These are phyloP conservation scores for Oligia strigilis DNA, from an alignment of 2,888 invertebrate species.

Conservation along the genomic window DNA sequence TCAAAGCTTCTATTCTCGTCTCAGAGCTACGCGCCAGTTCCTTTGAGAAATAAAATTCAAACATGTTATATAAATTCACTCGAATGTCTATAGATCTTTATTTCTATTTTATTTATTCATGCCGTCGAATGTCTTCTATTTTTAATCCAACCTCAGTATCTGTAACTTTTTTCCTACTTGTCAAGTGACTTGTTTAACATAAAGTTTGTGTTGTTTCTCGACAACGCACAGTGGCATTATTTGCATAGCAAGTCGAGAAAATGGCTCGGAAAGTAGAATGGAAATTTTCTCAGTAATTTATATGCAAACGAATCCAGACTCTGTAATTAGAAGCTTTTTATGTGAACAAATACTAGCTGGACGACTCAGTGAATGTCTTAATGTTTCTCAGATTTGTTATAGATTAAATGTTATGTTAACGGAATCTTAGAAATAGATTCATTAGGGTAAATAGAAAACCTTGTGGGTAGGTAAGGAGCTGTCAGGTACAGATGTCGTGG, in stretches of 20 bases:
- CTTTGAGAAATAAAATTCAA: slow-evolving; percentile 40
- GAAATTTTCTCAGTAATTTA: slow-evolving; percentile 83
- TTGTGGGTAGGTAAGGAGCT: slow-evolving; percentile 27
- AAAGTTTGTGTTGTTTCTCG: slow-evolving; percentile 77
- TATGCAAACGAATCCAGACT: slow-evolving; percentile 86
- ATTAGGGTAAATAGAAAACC: slow-evolving; percentile 25
- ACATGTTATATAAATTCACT: slow-evolving; percentile 46
- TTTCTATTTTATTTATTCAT: slow-evolving; percentile 59
- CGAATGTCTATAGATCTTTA: slow-evolving; percentile 39
- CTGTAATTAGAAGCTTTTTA: slow-evolving; percentile 84
- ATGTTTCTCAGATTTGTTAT: slow-evolving; percentile 43
- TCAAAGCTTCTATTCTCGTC: slow-evolving; percentile 50
- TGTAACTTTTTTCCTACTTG: slow-evolving; percentile 72
- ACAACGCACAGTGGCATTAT: slow-evolving; percentile 77
- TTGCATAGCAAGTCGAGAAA: slow-evolving; percentile 83
- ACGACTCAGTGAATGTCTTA: slow-evolving; percentile 42
- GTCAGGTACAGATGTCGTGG: slow-evolving; percentile 32
- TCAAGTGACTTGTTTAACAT: slow-evolving; percentile 82
- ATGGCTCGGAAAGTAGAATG: slow-evolving; percentile 82
- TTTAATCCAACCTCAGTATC: slow-evolving; percentile 67
- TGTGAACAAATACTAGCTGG: slow-evolving; percentile 67
- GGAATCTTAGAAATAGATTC: slow-evolving; percentile 19
- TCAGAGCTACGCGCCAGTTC: slow-evolving; percentile 7
- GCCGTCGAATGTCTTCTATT: slow-evolving; percentile 55
- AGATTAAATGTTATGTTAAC: slow-evolving; percentile 24